phyloP scores from a whole-genome alignment of 2,888 invertebrate species.

The Sphinx pinastri region DNA sequence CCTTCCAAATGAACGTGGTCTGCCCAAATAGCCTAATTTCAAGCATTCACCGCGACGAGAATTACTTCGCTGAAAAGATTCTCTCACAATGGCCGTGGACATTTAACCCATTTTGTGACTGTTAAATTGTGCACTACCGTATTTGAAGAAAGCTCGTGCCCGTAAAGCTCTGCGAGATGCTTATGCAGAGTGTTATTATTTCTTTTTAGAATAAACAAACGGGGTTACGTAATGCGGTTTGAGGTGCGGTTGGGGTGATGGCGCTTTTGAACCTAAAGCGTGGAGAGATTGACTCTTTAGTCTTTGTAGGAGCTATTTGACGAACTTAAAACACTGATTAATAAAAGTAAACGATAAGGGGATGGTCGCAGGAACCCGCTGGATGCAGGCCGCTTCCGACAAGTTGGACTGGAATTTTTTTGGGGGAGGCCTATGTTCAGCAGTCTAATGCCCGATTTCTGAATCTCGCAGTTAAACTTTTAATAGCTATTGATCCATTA shows the following conservation, averaged over 20 bases:
- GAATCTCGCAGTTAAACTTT: no score
- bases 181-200: slow-evolving; percentile 83
- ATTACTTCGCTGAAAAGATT: slow-evolving; percentile 36
- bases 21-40: slow-evolving; percentile 22
- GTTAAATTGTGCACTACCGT: slow-evolving; percentile 49
- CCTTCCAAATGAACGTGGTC: neutral
- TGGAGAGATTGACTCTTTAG: no score
- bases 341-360: no score
- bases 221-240: slow-evolving; percentile 52
- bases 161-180: slow-evolving; percentile 61
- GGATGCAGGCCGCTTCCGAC: no score
- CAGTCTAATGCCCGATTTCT: no score
- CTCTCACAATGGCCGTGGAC: slow-evolving; percentile 43
- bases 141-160: slow-evolving; percentile 61
- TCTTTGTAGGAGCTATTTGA: no score
- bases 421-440: no score
- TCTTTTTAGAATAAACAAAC: slow-evolving; percentile 56
- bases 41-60: slow-evolving; percentile 17
- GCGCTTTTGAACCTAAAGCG: slow-evolving; percentile 41
- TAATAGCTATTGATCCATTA: no score
- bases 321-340: no score
- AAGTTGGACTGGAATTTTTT: no score
- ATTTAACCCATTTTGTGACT: slow-evolving; percentile 53
- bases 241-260: slow-evolving; percentile 40
- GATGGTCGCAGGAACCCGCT: no score